Evolutionary conservation across 30 jellyfish, hydroid and myxozoan genomes (phyloP).

Genomic region (Aurelia sp.): DNA sequence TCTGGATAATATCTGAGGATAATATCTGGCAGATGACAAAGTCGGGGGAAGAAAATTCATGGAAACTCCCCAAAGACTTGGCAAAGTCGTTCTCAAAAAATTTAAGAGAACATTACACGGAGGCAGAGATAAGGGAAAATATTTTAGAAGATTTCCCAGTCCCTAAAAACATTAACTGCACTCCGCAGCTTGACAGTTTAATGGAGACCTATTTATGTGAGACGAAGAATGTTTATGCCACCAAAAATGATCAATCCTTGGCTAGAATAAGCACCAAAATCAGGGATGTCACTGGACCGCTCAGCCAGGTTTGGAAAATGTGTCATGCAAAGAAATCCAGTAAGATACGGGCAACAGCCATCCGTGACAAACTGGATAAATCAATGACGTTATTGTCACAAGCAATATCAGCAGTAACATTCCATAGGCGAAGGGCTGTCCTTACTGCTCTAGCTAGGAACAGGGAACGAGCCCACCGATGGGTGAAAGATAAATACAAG

Average conservation of each 20-base stretch:
- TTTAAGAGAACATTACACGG: too few species aligned
- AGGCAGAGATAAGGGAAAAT: too few species aligned
- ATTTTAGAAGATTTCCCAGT: conserved; percentile 20
- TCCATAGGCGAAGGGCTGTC: too few species aligned
- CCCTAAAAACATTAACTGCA: conserved; percentile 9
- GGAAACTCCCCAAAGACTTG: conserved; percentile 9
- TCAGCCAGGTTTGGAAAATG: conserved; percentile 9
- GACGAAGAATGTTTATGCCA: too few species aligned
- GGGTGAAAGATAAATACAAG: too few species aligned
- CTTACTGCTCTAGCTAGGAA: too few species aligned
- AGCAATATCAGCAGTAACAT: too few species aligned
- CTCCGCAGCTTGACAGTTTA: background rate
- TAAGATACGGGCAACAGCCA: too few species aligned
- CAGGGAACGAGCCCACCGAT: too few species aligned
- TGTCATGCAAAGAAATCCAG: conserved; percentile 1
- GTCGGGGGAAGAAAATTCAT: conserved; percentile 1
- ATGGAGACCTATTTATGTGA: conserved; percentile 9
- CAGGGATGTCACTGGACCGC: conserved; percentile 22
- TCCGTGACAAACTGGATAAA: too few species aligned
- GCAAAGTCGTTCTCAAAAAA: conserved; percentile 9
- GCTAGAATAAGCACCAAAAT: conserved; percentile 4
- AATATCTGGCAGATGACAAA: conserved; percentile 16
- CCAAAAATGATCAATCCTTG: conserved; percentile 21
- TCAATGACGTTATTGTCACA: too few species aligned
- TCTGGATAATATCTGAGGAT: too few species aligned